Evolutionary conservation across 2,797 vertebrate genomes (phyloP).

Genomic region (Hyperoplus immaculatus): DNA sequence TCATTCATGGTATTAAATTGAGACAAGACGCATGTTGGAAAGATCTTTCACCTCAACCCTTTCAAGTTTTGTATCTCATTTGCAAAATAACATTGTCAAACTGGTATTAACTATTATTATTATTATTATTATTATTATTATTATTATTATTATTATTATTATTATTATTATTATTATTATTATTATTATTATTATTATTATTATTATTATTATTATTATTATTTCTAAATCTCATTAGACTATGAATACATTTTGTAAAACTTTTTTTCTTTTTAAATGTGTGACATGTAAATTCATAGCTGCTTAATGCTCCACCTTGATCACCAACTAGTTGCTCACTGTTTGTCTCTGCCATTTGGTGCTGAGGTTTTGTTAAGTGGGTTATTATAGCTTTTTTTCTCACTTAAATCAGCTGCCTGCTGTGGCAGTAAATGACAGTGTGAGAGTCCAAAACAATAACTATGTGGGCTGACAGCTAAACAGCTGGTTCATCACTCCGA

Average conservation of each 20-base stretch:
- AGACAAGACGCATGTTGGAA: background rate
- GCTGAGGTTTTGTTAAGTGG: background rate
- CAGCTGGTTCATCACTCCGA: background rate
- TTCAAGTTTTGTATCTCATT: background rate
- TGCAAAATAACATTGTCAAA: background rate
- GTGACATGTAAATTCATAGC: background rate
- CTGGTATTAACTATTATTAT: background rate
- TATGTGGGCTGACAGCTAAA: background rate
- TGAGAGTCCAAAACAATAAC: background rate
- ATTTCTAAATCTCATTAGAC: too few species aligned
- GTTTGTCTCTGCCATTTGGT: background rate
- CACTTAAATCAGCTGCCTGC: background rate
- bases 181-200: background rate
- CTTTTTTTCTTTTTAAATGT: too few species aligned
- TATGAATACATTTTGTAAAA: too few species aligned
- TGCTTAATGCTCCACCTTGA: background rate
- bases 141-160: background rate
- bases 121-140: background rate
- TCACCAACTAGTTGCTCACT: background rate
- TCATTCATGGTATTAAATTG: background rate
- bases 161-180: background rate
- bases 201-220: background rate
- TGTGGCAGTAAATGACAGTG: accelerated
- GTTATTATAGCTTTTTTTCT: background rate
- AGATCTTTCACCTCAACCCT: background rate